Percentiles rank a stretch among this genome's conserved stretches.
Evolutionary conservation across 2,113 vertebrate genomes (phyloP).

Genomic region (Beaufortia kweichowensis): DNA sequence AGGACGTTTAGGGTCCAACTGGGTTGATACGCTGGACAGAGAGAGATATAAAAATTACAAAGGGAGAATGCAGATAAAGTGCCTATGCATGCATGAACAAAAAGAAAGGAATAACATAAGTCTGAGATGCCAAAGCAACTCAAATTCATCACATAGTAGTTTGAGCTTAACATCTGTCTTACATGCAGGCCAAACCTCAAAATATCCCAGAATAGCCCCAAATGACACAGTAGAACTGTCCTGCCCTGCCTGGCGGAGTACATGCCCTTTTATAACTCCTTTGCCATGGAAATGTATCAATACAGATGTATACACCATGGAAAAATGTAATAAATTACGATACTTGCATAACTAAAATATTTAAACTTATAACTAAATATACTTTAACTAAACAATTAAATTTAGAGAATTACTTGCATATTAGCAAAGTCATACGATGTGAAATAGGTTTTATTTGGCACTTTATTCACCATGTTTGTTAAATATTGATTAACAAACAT

Average conservation of each 20-base stretch:
- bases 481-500: no score
- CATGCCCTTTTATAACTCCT: conserved; percentile 22
- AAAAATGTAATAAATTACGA: no score
- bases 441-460: no score
- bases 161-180: conserved; percentile 50
- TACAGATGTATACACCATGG: neutral
- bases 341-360: no score
- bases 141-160: conserved; percentile 36
- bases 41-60: conserved; percentile 6
- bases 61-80: neutral
- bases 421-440: no score
- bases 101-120: conserved; percentile 13
- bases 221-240: conserved; percentile 49
- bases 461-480: no score
- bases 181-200: conserved; percentile 36
- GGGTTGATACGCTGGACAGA: conserved; percentile 14
- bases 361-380: no score
- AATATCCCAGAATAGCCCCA: conserved; percentile 52
- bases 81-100: neutral
- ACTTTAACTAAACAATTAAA: no score
- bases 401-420: no score
- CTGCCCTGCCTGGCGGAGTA: neutral
- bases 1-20: conserved; percentile 26
- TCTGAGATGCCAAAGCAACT: conserved; percentile 21
- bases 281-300: neutral